Evolutionary conservation across 2,888 invertebrate species (phyloP).

Genomic region (Amorpha juglandis): DNA sequence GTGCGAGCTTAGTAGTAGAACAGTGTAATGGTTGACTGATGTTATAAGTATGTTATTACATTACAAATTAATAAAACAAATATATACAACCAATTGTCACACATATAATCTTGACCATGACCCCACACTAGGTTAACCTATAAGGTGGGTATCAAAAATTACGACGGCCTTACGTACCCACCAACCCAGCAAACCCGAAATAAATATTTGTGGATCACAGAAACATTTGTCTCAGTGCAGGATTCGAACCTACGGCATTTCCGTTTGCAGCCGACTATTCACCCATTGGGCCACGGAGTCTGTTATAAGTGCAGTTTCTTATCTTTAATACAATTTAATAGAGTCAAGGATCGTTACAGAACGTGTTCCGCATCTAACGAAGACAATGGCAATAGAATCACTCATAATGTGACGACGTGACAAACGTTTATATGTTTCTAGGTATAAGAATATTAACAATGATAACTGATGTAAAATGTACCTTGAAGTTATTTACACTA

Average conservation of each 20-base stretch:
- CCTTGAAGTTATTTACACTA: neutral
- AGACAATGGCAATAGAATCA: slow-evolving; percentile 60
- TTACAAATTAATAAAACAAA: neutral
- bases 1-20: too few species aligned
- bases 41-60: neutral
- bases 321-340: neutral
- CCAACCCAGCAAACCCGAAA: too few species aligned
- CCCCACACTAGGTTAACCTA: too few species aligned
- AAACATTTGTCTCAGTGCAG: too few species aligned
- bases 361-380: slow-evolving; percentile 32
- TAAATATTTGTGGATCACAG: too few species aligned
- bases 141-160: too few species aligned
- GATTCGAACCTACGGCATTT: neutral
- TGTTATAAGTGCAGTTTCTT: neutral
- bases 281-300: too few species aligned
- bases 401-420: slow-evolving; percentile 67
- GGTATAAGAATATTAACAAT: slow-evolving; percentile 26
- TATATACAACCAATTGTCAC: too few species aligned
- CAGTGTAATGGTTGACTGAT: too few species aligned
- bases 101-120: too few species aligned
- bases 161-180: too few species aligned
- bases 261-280: too few species aligned
- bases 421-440: slow-evolving; percentile 41
- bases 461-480: neutral
- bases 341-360: neutral